Evolutionary conservation across 2,888 invertebrate species (phyloP), one percentile per base, ranked within the genome.

Genomic region (Noctua comes): DNA sequence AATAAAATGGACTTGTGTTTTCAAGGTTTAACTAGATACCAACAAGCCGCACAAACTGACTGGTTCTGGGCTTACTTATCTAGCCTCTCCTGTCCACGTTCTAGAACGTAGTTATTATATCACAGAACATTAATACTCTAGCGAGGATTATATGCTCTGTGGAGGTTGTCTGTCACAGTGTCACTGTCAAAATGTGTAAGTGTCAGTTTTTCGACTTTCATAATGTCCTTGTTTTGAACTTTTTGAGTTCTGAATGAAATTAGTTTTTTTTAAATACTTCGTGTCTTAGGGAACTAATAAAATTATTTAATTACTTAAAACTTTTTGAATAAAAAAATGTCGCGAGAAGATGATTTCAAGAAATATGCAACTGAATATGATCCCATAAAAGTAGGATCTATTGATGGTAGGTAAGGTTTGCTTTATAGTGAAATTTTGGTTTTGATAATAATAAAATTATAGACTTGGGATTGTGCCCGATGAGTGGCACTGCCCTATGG

Each of bases 311-410:
- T n/a, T 16, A 24, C 2, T 13, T 21, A 5, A 27, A 16, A 43
- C 24, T 66, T 11, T 68, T 57, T 48, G 13, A 11, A 48, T 64
- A n/a, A 13, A 13, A 65, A 72, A 72, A 90, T 93, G 93, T 75
- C 88, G 27, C 87, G 87, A 48, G 90, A 93, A 43, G 88, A 92
- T 57, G 89, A 90, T 46, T 96, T 93, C 82, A 90, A 90, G 72
- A 94, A 92, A 88, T 95, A 93, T 86, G 96, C 94, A 16, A 91
- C 90, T 10, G 97, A 97, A 89, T 99, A 99, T 91, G 97, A 99
- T 93, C 98, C 99, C 0, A 96, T 99, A 74, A 98, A 98, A 95
- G 98, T 98, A 79, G 99, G 98, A 13, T 99, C 99, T 77, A 99
- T 99, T 70, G 99, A 99, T 95, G 98, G 98, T 90, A 88, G 43